These are phyloP conservation scores for Rhabdomys pumilio DNA, from an alignment of 2,797 vertebrate species.

Conservation along the genomic window DNA sequence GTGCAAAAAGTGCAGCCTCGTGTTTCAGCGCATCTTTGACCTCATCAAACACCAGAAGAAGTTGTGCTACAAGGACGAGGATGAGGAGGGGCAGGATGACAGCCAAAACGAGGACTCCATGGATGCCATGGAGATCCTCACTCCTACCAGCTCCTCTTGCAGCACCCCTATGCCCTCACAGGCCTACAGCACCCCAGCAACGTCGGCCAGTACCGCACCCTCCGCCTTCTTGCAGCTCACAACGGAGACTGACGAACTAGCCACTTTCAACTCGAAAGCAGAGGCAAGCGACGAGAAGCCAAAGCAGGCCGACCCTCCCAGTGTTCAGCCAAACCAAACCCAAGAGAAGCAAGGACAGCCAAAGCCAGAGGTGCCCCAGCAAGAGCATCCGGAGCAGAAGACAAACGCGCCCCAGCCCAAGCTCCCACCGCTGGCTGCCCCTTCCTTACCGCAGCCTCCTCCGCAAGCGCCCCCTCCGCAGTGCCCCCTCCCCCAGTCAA, in stretches of 20 bases:
- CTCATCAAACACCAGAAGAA: slow-evolving; percentile 99
- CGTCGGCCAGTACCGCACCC: slow-evolving; percentile 91
- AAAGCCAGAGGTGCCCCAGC: slow-evolving; percentile 95
- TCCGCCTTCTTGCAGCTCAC: slow-evolving; percentile 90
- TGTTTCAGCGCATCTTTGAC: slow-evolving; percentile 99
- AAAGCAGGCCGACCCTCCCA: slow-evolving; percentile 95
- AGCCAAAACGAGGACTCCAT: slow-evolving; percentile 99
- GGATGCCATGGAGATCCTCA: slow-evolving; percentile 97
- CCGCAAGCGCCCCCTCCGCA: slow-evolving; percentile 91
- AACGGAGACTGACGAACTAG: slow-evolving; percentile 94
- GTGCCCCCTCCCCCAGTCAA: slow-evolving; percentile 95
- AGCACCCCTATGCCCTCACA: slow-evolving; percentile 97
- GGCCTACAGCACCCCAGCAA: slow-evolving; percentile 94
- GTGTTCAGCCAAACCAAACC: slow-evolving; percentile 92
- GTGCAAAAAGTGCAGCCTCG: slow-evolving; percentile 99
- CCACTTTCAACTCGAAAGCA: slow-evolving; percentile 91
- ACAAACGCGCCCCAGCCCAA: slow-evolving; percentile 91
- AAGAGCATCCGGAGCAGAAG: slow-evolving; percentile 95
- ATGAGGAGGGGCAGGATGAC: slow-evolving; percentile 98
- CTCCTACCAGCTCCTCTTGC: slow-evolving; percentile 98
- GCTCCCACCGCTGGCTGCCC: slow-evolving; percentile 93
- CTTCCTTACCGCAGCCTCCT: slow-evolving; percentile 92
- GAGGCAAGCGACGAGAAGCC: slow-evolving; percentile 95
- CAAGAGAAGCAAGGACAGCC: slow-evolving; percentile 95
- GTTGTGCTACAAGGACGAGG: slow-evolving; percentile 99